Percentiles rank a stretch among this genome's conserved stretches.
Evolutionary conservation across 2,113 vertebrate species (phyloP).

Genomic region (Prochilodus magdalenae): DNA sequence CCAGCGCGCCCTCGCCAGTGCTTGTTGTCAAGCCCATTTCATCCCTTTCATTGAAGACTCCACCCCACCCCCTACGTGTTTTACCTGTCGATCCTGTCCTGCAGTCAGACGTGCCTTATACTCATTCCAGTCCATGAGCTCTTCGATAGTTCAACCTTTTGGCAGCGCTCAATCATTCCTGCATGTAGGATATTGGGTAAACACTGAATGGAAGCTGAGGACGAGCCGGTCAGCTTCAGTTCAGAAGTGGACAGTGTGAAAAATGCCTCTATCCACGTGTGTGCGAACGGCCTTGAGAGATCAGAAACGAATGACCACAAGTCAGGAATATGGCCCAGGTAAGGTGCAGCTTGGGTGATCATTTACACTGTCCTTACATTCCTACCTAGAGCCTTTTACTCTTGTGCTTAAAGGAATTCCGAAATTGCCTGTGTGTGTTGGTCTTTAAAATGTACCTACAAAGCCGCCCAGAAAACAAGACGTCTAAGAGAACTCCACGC

Average conservation of each 20-base stretch:
- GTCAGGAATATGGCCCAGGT: slow-evolving; percentile 68
- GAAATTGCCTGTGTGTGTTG: too few relatives aligned
- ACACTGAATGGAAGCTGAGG: not conserved
- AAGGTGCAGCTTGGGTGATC: slow-evolving; percentile 9
- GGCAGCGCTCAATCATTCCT: not conserved
- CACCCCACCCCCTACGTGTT: not conserved
- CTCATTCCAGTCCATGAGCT: not conserved
- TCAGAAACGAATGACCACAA: not conserved
- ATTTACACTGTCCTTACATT: too few relatives aligned
- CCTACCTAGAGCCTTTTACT: too few relatives aligned
- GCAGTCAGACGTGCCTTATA: too few relatives aligned
- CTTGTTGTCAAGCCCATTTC: not conserved
- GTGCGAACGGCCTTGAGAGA: not conserved
- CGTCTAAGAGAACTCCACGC: too few relatives aligned
- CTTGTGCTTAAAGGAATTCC: too few relatives aligned
- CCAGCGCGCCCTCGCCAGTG: not conserved
- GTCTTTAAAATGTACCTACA: too few relatives aligned
- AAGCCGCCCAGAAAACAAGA: too few relatives aligned
- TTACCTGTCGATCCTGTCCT: not conserved
- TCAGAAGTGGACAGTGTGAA: not conserved
- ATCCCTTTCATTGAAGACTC: not conserved
- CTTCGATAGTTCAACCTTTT: not conserved
- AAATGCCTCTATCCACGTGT: not conserved
- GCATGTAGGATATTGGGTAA: not conserved
- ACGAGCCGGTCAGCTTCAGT: not conserved